Evolutionary conservation across 2,797 vertebrate genomes (phyloP), one percentile per base, ranked within the genome.

Genomic region (Eulemur coronatus): DNA sequence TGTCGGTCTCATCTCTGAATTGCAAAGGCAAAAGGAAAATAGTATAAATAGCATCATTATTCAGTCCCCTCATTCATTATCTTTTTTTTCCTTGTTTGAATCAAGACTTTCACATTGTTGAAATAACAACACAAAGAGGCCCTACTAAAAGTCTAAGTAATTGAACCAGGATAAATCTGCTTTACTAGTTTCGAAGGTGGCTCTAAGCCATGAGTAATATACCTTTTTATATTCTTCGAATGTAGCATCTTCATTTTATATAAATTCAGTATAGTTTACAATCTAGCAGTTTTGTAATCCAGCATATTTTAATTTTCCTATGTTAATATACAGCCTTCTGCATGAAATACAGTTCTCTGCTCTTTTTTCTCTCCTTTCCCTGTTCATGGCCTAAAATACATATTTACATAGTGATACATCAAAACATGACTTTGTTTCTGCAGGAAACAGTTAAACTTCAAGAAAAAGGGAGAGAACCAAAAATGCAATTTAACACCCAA

Each of bases 401-500:
- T 97, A 84, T 98, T 98, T 98, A 92, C 98, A 97, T 98, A 98
- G 98, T 91, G 98, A 96, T 90, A 96, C 96, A 98, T 98, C 98
- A 98, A 98, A 98, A 98, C 97, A 97, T 97, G 97, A 97, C 98
- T 98, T 93, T 97, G 98, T 97, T 98, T 98, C 98, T 99, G 97
- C 98, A 99, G 98, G 98, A 99, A 99, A 99, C 97, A 97, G 99
- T 99, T 99, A 99, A 99, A 99, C 98, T 98, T 98, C 97, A 97
- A 98, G 98, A 97, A 97, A 97, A 97, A 96, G 89, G 84, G 97
- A 99, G 98, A 99, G 98, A 98, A 99, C 98, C 98, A 99, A 99
- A 99, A 99, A 99, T 98, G 98, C 99, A 99, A 99, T 99, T 99
- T 99, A 99, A 99, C 99, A 99, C 99, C 99, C 98, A 99, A 99